Conservation (phyloP, 1,140 invertebrate genomes). For the Thaumatotibia leucotreta region DNA sequence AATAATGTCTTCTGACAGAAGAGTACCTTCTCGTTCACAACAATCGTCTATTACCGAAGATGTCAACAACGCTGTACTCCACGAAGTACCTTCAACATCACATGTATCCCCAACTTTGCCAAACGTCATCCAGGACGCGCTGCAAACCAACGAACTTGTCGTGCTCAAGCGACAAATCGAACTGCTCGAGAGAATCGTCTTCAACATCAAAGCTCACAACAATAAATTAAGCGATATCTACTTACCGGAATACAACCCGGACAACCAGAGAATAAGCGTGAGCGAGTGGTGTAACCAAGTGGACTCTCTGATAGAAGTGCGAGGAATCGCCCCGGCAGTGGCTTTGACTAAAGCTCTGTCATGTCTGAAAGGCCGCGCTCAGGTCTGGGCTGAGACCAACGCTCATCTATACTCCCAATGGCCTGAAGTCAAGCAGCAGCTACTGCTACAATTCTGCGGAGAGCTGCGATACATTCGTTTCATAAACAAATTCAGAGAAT, state of each 20-base stretch:
- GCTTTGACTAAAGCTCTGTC: constrained; percentile 15
- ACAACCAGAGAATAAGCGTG: not conserved
- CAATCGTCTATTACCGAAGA: not conserved
- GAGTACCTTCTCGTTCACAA: not conserved
- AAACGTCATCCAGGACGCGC: not conserved
- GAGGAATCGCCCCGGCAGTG: not conserved
- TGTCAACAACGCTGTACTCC: not conserved
- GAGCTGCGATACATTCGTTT: constrained; percentile 4
- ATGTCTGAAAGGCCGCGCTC: not conserved
- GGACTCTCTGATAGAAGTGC: not conserved
- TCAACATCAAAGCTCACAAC: not conserved
- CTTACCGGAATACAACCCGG: constrained; percentile 6
- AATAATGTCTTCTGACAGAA: not conserved
- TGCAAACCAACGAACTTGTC: not conserved
- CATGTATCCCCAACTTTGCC: not conserved
- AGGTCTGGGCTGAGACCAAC: constrained; percentile 4
- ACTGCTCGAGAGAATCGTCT: constrained; percentile 6
- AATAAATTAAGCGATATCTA: constrained; percentile 4
- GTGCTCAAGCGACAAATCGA: not conserved
- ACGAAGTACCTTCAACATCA: not conserved
- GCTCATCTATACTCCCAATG: not conserved
- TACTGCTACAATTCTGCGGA: not conserved
- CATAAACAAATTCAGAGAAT: constrained; percentile 10
- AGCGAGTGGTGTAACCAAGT: constrained; percentile 15
- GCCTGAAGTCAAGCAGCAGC: not conserved